These are phyloP conservation scores for Caenorhabditis drosophilae DNA, from an alignment of 2,888 invertebrate species.

Conservation along the genomic window DNA sequence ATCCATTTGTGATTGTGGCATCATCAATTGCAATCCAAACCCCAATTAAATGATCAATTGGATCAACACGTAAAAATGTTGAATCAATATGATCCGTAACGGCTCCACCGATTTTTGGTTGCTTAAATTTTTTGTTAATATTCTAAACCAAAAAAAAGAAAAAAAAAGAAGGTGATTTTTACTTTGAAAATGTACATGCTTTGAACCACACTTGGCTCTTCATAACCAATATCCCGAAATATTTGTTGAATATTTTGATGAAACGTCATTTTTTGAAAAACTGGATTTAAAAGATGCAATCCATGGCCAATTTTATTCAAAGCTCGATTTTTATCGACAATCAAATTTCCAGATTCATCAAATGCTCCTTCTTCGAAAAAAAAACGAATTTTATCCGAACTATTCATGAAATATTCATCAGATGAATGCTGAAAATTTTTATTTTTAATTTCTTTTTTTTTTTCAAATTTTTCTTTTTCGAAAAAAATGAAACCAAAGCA, in stretches of 20 bases:
- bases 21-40: conserved; percentile 97
- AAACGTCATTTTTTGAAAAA: conserved; percentile 84
- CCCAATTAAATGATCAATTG: conserved; percentile 77
- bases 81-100: conserved; percentile 78
- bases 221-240: conserved; percentile 78
- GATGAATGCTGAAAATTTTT: conserved; percentile 68
- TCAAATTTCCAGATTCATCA: conserved; percentile 75
- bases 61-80: conserved; percentile 85
- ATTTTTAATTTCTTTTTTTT: no score
- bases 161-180: no score
- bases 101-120: conserved; percentile 79
- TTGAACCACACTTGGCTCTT: conserved; percentile 85
- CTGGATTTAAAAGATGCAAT: conserved; percentile 81
- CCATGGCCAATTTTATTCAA: conserved; percentile 81
- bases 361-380: conserved; percentile 88
- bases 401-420: conserved; percentile 86
- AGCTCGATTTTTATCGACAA: conserved; percentile 70
- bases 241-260: conserved; percentile 79
- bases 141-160: no score
- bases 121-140: no score
- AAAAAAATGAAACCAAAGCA: background rate
- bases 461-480: background rate
- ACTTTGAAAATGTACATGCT: conserved; percentile 98
- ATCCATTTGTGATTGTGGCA: conserved; percentile 89
- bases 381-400: conserved; percentile 86